A percentile compares a stretch with the other conserved stretches of the same genome.
phyloP scores from a whole-genome alignment of 2,888 invertebrate genomes.

The Desoria tigrina region DNA sequence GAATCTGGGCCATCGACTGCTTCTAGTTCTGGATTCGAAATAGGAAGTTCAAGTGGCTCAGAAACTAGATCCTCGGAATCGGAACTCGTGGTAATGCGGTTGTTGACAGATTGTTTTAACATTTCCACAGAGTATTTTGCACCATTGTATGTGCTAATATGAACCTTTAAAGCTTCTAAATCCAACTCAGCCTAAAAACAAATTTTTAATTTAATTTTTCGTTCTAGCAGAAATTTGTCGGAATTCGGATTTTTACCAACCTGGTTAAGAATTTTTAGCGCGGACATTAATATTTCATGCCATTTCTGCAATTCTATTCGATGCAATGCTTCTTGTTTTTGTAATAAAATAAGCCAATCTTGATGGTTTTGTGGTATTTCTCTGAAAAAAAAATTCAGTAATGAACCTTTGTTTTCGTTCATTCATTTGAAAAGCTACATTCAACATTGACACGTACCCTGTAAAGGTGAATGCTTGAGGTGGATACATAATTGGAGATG shows the following conservation, averaged over 20 bases:
- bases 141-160: constrained; percentile 41
- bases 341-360: constrained; percentile 78
- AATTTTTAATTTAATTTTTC: constrained; percentile 8
- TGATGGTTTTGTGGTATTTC: constrained; percentile 73
- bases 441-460: constrained; percentile 31
- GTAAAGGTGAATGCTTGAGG: constrained; percentile 45
- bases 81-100: too few relatives aligned
- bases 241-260: constrained; percentile 26
- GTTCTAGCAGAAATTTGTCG: too few relatives aligned
- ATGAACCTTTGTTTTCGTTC: too few relatives aligned
- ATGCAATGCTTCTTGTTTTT: constrained; percentile 78
- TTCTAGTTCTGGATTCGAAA: too few relatives aligned
- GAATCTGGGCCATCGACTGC: too few relatives aligned
- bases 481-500: constrained; percentile 54
- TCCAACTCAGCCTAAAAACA: constrained; percentile 49
- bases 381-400: too few relatives aligned
- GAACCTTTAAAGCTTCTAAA: constrained; percentile 48
- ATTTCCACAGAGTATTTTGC: constrained; percentile 25
- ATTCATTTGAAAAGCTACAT: too few relatives aligned
- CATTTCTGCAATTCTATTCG: constrained; percentile 79
- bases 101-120: not conserved
- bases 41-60: too few relatives aligned
- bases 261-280: constrained; percentile 56
- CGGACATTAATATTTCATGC: constrained; percentile 62
- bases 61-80: too few relatives aligned